Percentiles rank a stretch among this genome's conserved stretches.
These are phyloP conservation scores for Linyphia triangularis DNA, from an alignment of 2,888 invertebrate genomes.

Conservation along the genomic window DNA sequence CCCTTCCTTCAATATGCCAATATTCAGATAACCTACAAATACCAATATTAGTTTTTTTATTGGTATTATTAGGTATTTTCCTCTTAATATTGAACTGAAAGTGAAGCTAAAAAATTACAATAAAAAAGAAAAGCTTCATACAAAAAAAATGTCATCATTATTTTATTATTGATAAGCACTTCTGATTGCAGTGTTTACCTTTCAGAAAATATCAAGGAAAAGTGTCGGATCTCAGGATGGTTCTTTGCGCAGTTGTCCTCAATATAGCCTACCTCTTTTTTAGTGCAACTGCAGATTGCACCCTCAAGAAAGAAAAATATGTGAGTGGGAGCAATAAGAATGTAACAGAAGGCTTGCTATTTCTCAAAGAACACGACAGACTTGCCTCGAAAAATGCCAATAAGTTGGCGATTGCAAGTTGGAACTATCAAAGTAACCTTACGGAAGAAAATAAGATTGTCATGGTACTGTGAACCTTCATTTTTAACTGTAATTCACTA, in stretches of 20 bases:
- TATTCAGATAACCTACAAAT: too few species aligned
- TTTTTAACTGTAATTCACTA: too few species aligned
- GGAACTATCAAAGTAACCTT: conserved; percentile 62
- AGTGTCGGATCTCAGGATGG: background rate
- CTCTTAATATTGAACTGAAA: too few species aligned
- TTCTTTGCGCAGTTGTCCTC: background rate
- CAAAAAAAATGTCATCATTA: too few species aligned
- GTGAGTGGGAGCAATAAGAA: conserved; percentile 55
- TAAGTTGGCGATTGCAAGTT: conserved; percentile 18
- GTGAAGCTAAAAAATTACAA: too few species aligned
- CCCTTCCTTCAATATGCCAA: too few species aligned
- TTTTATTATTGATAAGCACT: too few species aligned
- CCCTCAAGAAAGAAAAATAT: conserved; percentile 19
- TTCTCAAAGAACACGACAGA: conserved; percentile 39
- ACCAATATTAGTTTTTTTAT: too few species aligned
- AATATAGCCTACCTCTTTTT: background rate
- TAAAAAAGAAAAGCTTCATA: too few species aligned
- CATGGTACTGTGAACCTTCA: conserved; percentile 40
- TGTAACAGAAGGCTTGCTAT: conserved; percentile 16
- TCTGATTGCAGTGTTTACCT: too few species aligned
- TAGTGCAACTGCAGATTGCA: conserved; percentile 3
- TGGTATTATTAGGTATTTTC: too few species aligned
- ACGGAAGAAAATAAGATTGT: conserved; percentile 58
- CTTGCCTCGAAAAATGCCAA: background rate
- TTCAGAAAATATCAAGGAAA: background rate